phyloP scores from a whole-genome alignment of 35 echinoderm and acorn worm species.

The Heliocidaris tuberculata region DNA sequence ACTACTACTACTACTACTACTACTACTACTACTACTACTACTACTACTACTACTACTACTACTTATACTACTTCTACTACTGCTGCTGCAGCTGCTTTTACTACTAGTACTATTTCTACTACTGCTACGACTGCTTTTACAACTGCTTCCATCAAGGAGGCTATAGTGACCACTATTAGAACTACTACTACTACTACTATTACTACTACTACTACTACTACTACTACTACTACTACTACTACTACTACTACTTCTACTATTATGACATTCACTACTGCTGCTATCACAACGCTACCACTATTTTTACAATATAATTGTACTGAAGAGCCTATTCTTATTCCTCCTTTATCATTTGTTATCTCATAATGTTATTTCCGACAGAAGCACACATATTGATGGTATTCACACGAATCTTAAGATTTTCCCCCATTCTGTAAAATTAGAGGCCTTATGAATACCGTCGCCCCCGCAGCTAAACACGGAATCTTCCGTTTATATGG shows the following conservation, averaged over 20 bases:
- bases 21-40: too few species aligned
- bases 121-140: neutral
- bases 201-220: neutral
- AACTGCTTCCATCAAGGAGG: neutral
- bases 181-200: neutral
- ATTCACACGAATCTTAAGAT: neutral
- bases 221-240: constrained; percentile 3
- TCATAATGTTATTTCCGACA: too few species aligned
- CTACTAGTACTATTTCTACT: neutral
- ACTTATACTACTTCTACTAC: neutral
- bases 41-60: too few species aligned
- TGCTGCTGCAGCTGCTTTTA: neutral
- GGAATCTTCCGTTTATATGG: neutral
- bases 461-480: neutral
- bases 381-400: too few species aligned
- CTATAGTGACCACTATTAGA: neutral
- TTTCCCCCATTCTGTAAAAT: neutral
- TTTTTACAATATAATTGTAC: neutral
- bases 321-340: too few species aligned
- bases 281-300: neutral
- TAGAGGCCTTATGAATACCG: neutral
- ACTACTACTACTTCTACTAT: neutral
- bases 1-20: too few species aligned
- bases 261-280: neutral
- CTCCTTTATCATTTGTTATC: too few species aligned